Evolutionary conservation across 2,888 invertebrate species (phyloP).

Genomic region (Syrista parreyssii): DNA sequence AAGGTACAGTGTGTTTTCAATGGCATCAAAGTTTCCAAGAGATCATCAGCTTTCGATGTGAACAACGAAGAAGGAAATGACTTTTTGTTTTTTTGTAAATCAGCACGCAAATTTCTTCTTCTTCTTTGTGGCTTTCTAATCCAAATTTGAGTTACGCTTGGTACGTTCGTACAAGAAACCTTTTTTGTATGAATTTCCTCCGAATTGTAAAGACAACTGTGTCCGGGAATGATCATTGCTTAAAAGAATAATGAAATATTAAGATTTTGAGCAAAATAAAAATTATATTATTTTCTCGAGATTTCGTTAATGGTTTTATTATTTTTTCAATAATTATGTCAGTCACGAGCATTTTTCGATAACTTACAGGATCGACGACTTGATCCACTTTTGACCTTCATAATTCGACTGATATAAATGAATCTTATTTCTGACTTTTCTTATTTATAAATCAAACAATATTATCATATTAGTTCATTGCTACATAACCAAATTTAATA

Average conservation of each 20-base stretch:
- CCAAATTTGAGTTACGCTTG: constrained; percentile 29
- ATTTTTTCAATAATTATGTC: background rate
- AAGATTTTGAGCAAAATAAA: no score
- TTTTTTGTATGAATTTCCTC: constrained; percentile 13
- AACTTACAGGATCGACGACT: background rate
- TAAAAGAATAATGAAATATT: constrained; percentile 11
- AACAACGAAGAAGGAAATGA: constrained; percentile 20
- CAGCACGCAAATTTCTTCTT: constrained; percentile 21
- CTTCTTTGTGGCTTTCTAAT: constrained; percentile 27
- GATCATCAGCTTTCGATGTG: constrained; percentile 16
- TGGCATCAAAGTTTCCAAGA: constrained; percentile 18
- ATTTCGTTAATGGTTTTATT: background rate
- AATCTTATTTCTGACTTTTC: background rate
- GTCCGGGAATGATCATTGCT: constrained; percentile 26
- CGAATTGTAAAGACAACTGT: constrained; percentile 7
- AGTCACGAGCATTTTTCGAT: background rate
- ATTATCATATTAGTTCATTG: background rate
- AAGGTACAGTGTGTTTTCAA: constrained; percentile 22
- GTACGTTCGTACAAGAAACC: constrained; percentile 8
- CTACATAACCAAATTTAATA: background rate
- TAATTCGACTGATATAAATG: background rate
- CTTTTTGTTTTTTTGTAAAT: constrained; percentile 18
- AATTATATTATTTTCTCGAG: no score
- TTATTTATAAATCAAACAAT: background rate
- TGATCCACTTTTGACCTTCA: background rate